Percentiles rank a stretch among this genome's conserved stretches.
Evolutionary conservation across 2,888 invertebrate genomes (phyloP).

Genomic region (Lasioglossum calceatum): DNA sequence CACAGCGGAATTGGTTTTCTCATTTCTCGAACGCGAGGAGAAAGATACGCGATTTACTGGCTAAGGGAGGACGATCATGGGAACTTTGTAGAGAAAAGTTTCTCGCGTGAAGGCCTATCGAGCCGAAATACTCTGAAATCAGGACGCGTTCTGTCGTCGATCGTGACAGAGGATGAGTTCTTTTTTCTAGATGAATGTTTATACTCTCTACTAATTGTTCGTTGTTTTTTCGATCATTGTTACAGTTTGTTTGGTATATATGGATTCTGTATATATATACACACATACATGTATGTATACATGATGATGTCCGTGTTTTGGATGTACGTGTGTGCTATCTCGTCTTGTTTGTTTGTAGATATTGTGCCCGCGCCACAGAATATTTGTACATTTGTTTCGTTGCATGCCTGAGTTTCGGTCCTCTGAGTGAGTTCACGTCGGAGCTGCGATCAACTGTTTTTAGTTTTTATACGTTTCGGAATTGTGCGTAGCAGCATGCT

Average conservation of each 20-base stretch:
- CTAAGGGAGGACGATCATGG: background rate
- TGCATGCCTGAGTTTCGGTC: constrained; percentile 36
- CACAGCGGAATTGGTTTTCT: constrained; percentile 17
- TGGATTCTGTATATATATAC: background rate
- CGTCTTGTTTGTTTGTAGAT: constrained; percentile 32
- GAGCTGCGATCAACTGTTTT: background rate
- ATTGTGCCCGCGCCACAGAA: constrained; percentile 7
- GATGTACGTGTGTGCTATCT: constrained; percentile 26
- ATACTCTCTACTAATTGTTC: constrained; percentile 8
- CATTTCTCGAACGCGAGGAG: background rate
- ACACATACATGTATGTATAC: background rate
- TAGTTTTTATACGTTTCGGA: background rate
- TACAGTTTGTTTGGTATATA: constrained; percentile 9
- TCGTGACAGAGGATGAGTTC: background rate
- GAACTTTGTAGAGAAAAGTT: constrained; percentile 1
- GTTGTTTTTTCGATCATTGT: constrained; percentile 38
- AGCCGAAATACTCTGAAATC: background rate
- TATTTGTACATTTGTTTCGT: constrained; percentile 34
- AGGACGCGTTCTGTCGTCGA: background rate
- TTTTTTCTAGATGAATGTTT: constrained; percentile 26
- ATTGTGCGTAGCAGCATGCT: background rate
- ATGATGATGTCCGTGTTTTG: constrained; percentile 17
- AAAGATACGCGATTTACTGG: background rate
- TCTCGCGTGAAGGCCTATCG: background rate
- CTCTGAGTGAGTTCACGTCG: constrained; percentile 13